These are phyloP conservation scores for Cecidostiba fungosa DNA, from an alignment of 2,888 invertebrate genomes.

Conservation along the genomic window DNA sequence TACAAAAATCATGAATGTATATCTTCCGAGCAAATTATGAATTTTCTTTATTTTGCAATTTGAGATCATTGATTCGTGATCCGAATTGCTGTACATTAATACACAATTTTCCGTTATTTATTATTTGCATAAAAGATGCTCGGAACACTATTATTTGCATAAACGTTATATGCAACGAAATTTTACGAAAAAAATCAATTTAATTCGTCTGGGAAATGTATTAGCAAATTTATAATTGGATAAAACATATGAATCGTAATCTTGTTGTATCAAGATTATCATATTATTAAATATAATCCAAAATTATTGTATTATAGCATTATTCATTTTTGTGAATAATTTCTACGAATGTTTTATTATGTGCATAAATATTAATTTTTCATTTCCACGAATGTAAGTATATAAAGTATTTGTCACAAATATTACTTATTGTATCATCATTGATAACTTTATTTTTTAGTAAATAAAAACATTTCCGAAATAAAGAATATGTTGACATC, in stretches of 20 bases:
- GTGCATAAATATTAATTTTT: background rate
- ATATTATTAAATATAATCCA: background rate
- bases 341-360: background rate
- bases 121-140: background rate
- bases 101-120: background rate
- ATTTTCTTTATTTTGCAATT: too few relatives aligned
- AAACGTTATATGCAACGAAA: background rate
- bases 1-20: background rate
- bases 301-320: background rate
- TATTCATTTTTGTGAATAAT: background rate
- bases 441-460: slow-evolving; percentile 19
- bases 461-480: slow-evolving; percentile 15
- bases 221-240: background rate
- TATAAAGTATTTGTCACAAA: background rate
- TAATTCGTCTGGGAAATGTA: background rate
- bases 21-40: background rate
- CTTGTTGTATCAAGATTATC: background rate
- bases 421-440: background rate
- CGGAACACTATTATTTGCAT: background rate
- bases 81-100: background rate
- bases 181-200: background rate
- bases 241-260: background rate
- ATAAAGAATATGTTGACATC: background rate
- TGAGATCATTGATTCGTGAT: background rate
- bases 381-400: background rate